Conservation (phyloP, 2,888 invertebrate genomes). For the Autographa pulchrina region DNA sequence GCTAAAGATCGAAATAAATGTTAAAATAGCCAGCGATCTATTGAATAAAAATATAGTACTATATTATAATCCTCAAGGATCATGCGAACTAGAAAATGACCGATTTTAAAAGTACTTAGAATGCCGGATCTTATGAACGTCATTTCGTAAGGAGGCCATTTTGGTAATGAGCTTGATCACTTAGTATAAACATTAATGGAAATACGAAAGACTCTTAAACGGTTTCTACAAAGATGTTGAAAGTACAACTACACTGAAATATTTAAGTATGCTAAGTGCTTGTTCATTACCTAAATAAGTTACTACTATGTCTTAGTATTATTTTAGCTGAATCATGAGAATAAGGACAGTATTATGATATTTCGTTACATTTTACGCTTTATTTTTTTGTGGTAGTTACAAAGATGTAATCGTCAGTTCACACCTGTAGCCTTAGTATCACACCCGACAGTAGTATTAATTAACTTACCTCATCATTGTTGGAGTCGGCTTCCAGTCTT, state of each 20-base stretch:
- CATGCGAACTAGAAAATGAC: neutral
- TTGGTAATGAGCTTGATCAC: constrained; percentile 1
- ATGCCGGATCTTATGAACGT: neutral
- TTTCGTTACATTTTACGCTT: neutral
- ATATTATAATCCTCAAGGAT: neutral
- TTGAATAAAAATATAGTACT: too few species aligned
- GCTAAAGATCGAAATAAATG: too few species aligned
- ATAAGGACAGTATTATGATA: neutral
- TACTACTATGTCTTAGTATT: neutral
- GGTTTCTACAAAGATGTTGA: neutral
- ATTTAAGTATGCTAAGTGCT: constrained; percentile 4
- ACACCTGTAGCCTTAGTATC: too few species aligned
- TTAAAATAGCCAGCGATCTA: too few species aligned
- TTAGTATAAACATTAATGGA: constrained; percentile 1
- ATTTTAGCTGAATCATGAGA: neutral
- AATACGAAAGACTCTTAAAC: constrained; percentile 1
- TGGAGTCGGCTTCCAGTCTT: too few species aligned
- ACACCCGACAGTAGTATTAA: too few species aligned
- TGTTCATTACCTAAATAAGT: neutral
- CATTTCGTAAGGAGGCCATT: neutral
- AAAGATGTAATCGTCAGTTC: too few species aligned
- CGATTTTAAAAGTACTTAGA: neutral
- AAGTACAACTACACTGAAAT: neutral
- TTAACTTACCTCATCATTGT: too few species aligned
- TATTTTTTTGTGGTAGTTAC: too few species aligned